phyloP scores from a whole-genome alignment of 2,888 invertebrate genomes.

The Chrysodeixis includens region DNA sequence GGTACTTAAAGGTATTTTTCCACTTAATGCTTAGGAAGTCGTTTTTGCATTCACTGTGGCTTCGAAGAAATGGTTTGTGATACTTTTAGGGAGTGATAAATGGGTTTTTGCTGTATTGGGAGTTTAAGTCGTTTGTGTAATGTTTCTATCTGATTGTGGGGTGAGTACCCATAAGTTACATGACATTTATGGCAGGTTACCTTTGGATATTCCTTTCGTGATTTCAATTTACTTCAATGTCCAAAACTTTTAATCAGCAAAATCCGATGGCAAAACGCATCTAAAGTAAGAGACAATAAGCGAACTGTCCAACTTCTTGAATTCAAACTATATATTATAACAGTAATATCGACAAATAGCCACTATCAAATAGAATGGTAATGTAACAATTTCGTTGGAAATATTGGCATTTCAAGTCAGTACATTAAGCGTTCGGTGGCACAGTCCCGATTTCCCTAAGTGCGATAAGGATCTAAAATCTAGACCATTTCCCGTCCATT shows the following conservation, averaged over 20 bases:
- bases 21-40: slow-evolving; percentile 39
- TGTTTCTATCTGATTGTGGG: not conserved
- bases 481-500: slow-evolving; percentile 68
- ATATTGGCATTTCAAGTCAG: slow-evolving; percentile 49
- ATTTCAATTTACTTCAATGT: too few relatives aligned
- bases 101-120: slow-evolving; percentile 9
- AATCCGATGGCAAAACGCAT: too few relatives aligned
- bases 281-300: not conserved
- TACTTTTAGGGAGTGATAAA: slow-evolving; percentile 33
- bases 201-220: too few relatives aligned
- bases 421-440: slow-evolving; percentile 56
- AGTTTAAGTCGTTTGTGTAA: slow-evolving; percentile 9
- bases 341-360: slow-evolving; percentile 17
- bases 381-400: slow-evolving; percentile 29
- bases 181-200: too few relatives aligned
- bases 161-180: too few relatives aligned
- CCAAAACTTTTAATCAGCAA: too few relatives aligned
- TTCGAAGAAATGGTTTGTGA: slow-evolving; percentile 22
- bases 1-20: slow-evolving; percentile 54
- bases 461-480: slow-evolving; percentile 76
- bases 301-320: slow-evolving; percentile 10
- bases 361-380: slow-evolving; percentile 27
- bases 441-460: slow-evolving; percentile 65
- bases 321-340: slow-evolving; percentile 17
- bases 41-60: slow-evolving; percentile 36